Conservation (phyloP, 2,888 invertebrate genomes). For the Listrodromus nycthemerus region DNA sequence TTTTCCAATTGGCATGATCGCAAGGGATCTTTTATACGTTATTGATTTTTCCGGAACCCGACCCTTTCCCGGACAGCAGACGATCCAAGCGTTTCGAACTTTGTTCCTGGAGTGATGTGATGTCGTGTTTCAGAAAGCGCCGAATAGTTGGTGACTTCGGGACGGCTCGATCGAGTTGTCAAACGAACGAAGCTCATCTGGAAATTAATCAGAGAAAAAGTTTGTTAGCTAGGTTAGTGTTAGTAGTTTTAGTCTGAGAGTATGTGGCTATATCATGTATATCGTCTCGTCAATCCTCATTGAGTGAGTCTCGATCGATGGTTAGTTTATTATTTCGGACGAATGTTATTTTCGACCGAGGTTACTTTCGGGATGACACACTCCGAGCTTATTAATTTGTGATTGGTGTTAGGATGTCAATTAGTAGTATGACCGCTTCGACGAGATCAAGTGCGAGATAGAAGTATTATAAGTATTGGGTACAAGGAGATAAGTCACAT, state of each 20-base stretch:
- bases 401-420: background rate
- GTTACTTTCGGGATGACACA: background rate
- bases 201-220: slow-evolving; percentile 61
- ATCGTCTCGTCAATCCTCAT: background rate
- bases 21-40: slow-evolving; percentile 42
- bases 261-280: background rate
- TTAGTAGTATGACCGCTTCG: slow-evolving; percentile 6
- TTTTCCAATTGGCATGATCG: slow-evolving; percentile 82
- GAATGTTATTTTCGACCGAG: too few species aligned
- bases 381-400: background rate
- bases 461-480: background rate
- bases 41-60: slow-evolving; percentile 16
- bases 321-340: background rate
- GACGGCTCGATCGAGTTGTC: slow-evolving; percentile 42
- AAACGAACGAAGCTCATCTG: slow-evolving; percentile 60
- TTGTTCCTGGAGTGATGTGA: background rate
- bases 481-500: background rate
- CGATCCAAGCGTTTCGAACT: slow-evolving; percentile 3
- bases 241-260: slow-evolving; percentile 56
- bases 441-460: background rate
- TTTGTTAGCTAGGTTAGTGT: slow-evolving; percentile 69
- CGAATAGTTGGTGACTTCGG: background rate
- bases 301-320: background rate
- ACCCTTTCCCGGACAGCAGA: background rate
- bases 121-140: background rate